These are phyloP conservation scores for Deroplatys truncata DNA, from an alignment of 2,888 invertebrate genomes.

Conservation along the genomic window DNA sequence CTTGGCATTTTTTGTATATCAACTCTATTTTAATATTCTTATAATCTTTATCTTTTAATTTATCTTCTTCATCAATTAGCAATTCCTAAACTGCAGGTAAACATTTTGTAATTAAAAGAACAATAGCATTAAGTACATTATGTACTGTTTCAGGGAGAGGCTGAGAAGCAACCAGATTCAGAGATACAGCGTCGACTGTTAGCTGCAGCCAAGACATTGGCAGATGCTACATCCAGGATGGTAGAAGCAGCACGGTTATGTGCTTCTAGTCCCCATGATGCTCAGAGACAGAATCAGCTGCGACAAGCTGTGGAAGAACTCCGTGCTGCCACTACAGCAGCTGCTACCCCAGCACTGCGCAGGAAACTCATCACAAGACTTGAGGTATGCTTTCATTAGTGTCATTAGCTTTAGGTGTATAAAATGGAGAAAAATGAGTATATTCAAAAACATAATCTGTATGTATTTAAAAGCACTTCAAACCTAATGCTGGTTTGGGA, in stretches of 20 bases:
- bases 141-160: slow-evolving; percentile 58
- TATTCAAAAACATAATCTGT: no score
- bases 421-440: no score
- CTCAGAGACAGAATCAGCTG: slow-evolving; percentile 76
- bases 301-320: slow-evolving; percentile 89
- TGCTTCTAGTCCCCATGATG: slow-evolving; percentile 78
- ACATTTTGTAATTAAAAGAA: no score
- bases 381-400: slow-evolving; percentile 43
- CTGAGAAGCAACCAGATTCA: slow-evolving; percentile 80
- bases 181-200: slow-evolving; percentile 85
- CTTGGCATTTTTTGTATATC: no score
- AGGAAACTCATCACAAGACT: slow-evolving; percentile 65
- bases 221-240: slow-evolving; percentile 95
- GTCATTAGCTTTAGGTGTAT: slow-evolving; percentile 35
- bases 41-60: no score
- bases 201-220: slow-evolving; percentile 90
- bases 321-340: slow-evolving; percentile 83
- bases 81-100: no score
- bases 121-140: no score
- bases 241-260: slow-evolving; percentile 95
- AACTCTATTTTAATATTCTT: no score
- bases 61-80: no score
- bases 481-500: no score
- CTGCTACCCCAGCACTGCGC: slow-evolving; percentile 73
- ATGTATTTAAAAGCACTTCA: no score